Conservation (phyloP, 2,888 invertebrate genomes). For the Cylindroiulus punctatus region DNA sequence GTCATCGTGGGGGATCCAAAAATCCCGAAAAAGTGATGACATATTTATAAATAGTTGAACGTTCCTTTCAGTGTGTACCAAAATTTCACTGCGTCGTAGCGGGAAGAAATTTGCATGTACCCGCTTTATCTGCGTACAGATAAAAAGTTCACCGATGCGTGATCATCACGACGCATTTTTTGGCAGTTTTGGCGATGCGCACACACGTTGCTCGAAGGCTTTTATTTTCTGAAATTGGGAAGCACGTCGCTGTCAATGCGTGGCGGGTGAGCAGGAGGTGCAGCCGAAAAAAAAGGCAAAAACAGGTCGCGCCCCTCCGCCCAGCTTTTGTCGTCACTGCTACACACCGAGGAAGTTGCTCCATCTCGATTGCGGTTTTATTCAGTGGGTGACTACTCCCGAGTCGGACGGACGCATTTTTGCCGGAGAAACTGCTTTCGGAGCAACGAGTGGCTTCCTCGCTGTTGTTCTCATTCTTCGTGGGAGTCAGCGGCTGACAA, state of each 20-base stretch:
- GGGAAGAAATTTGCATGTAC: neutral
- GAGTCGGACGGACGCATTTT: neutral
- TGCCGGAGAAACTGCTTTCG: neutral
- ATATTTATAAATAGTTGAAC: no score
- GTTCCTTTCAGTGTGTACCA: no score
- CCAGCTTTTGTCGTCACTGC: slow-evolving; percentile 28
- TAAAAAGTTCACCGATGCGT: neutral
- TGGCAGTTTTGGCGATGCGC: no score
- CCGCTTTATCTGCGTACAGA: neutral
- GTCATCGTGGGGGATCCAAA: no score
- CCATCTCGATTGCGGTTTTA: neutral
- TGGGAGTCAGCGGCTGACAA: neutral
- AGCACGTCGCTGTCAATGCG: slow-evolving; percentile 10
- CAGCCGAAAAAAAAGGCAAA: neutral
- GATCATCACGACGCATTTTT: neutral
- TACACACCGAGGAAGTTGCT: slow-evolving; percentile 26
- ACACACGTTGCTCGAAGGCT: neutral
- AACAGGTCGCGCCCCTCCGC: slow-evolving; percentile 40
- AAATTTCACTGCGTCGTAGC: neutral
- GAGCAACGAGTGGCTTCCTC: neutral
- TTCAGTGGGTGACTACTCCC: slow-evolving; percentile 20
- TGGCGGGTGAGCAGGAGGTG: slow-evolving; percentile 1
- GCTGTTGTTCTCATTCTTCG: neutral
- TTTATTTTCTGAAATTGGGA: slow-evolving; percentile 10
- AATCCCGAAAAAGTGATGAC: no score